These are phyloP conservation scores for Petrolisthes manimaculis DNA, from an alignment of 2,888 invertebrate species.

Conservation along the genomic window DNA sequence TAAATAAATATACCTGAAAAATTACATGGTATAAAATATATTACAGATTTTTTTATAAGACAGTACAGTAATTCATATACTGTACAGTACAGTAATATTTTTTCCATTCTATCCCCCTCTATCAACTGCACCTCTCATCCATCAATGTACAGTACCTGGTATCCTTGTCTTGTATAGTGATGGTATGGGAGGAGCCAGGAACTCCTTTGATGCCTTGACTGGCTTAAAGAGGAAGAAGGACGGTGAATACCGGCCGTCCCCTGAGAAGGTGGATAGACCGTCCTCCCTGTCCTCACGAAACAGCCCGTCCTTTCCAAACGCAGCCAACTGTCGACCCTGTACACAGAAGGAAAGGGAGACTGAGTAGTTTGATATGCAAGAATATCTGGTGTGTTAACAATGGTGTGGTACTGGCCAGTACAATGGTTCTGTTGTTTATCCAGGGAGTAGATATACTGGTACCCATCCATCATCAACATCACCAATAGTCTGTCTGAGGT, in stretches of 20 bases:
- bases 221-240: constrained; percentile 95
- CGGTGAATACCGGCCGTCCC: constrained; percentile 80
- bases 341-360: no score
- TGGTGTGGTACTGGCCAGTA: no score
- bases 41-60: neutral
- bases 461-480: no score
- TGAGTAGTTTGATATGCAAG: no score
- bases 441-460: no score
- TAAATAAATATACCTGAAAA: neutral
- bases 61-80: neutral
- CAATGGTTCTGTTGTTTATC: no score
- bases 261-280: constrained; percentile 80
- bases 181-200: neutral
- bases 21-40: neutral
- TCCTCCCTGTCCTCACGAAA: constrained; percentile 76
- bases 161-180: constrained; percentile 38
- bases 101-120: neutral
- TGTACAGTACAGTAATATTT: neutral
- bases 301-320: constrained; percentile 87
- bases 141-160: neutral
- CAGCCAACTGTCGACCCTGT: constrained; percentile 88
- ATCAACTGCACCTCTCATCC: no score
- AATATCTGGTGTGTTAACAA: no score
- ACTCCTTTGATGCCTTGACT: constrained; percentile 69
- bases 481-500: no score